Conservation (phyloP, 2,113 vertebrate genomes). For the Athene cunicularia region DNA sequence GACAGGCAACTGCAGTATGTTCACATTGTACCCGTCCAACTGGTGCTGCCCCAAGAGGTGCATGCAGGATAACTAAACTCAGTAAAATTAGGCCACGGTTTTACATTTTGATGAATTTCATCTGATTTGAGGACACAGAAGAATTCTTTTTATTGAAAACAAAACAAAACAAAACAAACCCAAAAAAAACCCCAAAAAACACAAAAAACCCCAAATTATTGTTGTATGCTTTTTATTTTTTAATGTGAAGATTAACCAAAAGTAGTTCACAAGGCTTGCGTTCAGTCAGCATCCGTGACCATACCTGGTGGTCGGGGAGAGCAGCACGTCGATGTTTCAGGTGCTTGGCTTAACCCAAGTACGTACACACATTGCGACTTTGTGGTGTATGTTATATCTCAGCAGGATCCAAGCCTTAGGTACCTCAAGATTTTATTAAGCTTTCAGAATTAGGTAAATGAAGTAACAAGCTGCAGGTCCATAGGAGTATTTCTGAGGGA, state of each 20-base stretch:
- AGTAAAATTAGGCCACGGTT: not conserved
- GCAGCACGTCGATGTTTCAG: not conserved
- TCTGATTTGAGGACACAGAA: not conserved
- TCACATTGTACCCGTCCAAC: not conserved
- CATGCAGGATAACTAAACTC: not conserved
- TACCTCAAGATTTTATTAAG: not conserved
- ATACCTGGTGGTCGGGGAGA: not conserved
- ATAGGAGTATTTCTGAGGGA: not conserved
- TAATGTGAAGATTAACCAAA: not conserved
- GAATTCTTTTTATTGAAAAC: not conserved
- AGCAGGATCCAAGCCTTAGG: not conserved
- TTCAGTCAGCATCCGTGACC: not conserved
- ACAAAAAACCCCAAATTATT: too few relatives aligned
- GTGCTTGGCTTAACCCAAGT: not conserved
- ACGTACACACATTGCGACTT: rapidly evolving
- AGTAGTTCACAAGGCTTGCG: not conserved
- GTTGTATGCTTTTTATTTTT: not conserved
- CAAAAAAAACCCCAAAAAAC: too few relatives aligned
- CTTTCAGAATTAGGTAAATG: not conserved
- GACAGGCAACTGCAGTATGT: rapidly evolving
- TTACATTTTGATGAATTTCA: not conserved
- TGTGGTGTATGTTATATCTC: not conserved
- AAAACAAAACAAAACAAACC: too few relatives aligned
- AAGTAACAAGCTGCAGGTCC: not conserved
- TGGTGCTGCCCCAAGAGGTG: not conserved